A percentile compares a stretch with the other conserved stretches of the same genome.
Conservation (phyloP, 53 echinoderm and acorn worm genomes). For the Stichopus horrens region DNA sequence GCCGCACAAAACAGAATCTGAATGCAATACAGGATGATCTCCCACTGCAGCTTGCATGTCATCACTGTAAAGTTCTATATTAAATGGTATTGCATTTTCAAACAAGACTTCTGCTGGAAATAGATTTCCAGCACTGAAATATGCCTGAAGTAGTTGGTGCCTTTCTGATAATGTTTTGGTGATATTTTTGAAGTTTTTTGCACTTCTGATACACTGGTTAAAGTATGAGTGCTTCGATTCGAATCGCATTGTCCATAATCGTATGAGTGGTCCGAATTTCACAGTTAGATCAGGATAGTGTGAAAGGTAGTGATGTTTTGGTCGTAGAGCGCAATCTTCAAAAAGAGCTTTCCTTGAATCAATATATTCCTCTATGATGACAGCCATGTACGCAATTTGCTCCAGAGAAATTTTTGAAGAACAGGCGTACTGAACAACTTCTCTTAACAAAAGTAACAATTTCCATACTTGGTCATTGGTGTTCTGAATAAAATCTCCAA, state of each 20-base stretch:
- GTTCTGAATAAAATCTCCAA: conserved; percentile 50
- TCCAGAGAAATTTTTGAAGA: conserved; percentile 44
- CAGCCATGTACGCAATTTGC: conserved; percentile 49
- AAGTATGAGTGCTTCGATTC: conserved; percentile 68
- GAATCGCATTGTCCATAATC: conserved; percentile 67
- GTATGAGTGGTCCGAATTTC: conserved; percentile 64
- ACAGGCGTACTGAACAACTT: conserved; percentile 56
- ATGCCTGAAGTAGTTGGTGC: conserved; percentile 67
- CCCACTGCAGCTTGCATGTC: conserved; percentile 33
- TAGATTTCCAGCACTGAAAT: conserved; percentile 52
- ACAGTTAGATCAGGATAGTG: conserved; percentile 56
- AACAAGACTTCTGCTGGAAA: conserved; percentile 37
- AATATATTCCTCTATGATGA: conserved; percentile 52
- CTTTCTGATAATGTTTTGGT: conserved; percentile 61
- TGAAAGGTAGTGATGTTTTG: conserved; percentile 62
- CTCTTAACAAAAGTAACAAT: conserved; percentile 37
- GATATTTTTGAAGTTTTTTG: conserved; percentile 65
- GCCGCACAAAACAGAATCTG: background rate
- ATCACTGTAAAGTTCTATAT: conserved; percentile 4
- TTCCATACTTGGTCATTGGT: conserved; percentile 49
- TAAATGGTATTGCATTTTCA: conserved; percentile 28
- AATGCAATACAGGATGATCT: background rate
- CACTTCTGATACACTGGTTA: conserved; percentile 45
- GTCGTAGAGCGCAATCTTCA: conserved; percentile 46
- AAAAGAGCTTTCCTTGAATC: conserved; percentile 40